Evolutionary conservation across 2,888 invertebrate genomes (phyloP).

Genomic region (Odontocolon sp.): DNA sequence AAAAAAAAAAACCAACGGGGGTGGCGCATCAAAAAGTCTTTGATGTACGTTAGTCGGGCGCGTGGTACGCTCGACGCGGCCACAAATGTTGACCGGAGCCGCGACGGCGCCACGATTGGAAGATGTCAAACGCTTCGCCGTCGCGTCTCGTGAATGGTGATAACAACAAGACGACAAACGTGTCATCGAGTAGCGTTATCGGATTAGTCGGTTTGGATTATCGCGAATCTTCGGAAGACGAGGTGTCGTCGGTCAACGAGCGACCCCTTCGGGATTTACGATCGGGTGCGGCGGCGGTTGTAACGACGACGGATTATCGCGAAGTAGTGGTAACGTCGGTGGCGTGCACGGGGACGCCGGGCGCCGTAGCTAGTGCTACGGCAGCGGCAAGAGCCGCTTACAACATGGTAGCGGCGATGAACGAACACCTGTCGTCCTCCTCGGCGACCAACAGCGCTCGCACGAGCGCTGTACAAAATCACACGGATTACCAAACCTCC

Average conservation of each 20-base stretch:
- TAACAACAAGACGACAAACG: slow-evolving; percentile 54
- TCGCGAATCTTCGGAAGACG: slow-evolving; percentile 44
- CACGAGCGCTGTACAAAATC: slow-evolving; percentile 40
- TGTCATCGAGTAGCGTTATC: slow-evolving; percentile 42
- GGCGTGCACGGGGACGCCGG: slow-evolving; percentile 83
- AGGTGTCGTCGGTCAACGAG: slow-evolving; percentile 10
- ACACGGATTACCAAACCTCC: slow-evolving; percentile 26
- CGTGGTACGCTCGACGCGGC: slow-evolving; percentile 74
- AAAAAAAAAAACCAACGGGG: slow-evolving; percentile 8
- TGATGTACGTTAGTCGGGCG: slow-evolving; percentile 73
- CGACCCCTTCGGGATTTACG: slow-evolving; percentile 12
- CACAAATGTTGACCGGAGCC: slow-evolving; percentile 74
- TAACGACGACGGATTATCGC: slow-evolving; percentile 49
- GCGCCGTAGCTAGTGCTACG: slow-evolving; percentile 80
- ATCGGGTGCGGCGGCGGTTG: slow-evolving; percentile 15
- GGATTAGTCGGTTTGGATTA: slow-evolving; percentile 52
- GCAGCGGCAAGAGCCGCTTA: slow-evolving; percentile 67
- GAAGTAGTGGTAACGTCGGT: slow-evolving; percentile 54
- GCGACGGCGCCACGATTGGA: slow-evolving; percentile 73
- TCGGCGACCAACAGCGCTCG: slow-evolving; percentile 68
- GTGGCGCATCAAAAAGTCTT: slow-evolving; percentile 58
- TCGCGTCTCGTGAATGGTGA: slow-evolving; percentile 75
- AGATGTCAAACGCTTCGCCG: slow-evolving; percentile 77
- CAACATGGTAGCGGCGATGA: slow-evolving; percentile 81
- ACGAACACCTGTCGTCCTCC: slow-evolving; percentile 77